A percentile compares a stretch with the other conserved stretches of the same genome.
phyloP scores from a whole-genome alignment of 2,113 vertebrate species.

The Rutilus rutilus region DNA sequence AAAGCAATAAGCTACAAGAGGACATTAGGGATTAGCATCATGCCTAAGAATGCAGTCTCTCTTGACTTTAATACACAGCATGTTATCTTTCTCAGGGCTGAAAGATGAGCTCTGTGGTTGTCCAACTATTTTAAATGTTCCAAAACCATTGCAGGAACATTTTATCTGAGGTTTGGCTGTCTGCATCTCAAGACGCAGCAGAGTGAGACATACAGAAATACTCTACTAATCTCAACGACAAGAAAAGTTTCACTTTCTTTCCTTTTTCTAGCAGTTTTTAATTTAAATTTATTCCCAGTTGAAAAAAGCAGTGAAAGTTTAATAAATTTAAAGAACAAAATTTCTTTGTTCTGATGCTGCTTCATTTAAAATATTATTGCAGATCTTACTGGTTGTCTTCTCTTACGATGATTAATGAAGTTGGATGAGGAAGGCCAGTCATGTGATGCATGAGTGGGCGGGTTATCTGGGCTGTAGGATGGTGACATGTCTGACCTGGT shows the following conservation, averaged over 20 bases:
- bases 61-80: not conserved
- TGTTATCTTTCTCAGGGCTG: not conserved
- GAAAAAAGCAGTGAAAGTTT: not conserved
- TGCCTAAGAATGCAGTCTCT: not conserved
- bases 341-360: not conserved
- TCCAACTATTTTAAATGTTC: not conserved
- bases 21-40: not conserved
- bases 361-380: not conserved
- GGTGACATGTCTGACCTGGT: not conserved
- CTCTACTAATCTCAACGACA: not conserved
- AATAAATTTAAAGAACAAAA: not conserved
- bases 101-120: slow-evolving; percentile 18
- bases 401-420: not conserved
- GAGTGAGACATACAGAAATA: not conserved
- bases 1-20: not conserved
- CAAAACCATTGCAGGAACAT: not conserved
- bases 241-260: not conserved
- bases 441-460: not conserved
- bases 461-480: not conserved
- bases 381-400: no score
- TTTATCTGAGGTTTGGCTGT: slow-evolving; percentile 1
- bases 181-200: not conserved
- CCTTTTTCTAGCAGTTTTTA: not conserved
- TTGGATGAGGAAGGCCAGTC: not conserved
- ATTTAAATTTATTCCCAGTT: not conserved